Evolutionary conservation across 2,797 vertebrate species (phyloP).

Genomic region (Sebastes itinus): DNA sequence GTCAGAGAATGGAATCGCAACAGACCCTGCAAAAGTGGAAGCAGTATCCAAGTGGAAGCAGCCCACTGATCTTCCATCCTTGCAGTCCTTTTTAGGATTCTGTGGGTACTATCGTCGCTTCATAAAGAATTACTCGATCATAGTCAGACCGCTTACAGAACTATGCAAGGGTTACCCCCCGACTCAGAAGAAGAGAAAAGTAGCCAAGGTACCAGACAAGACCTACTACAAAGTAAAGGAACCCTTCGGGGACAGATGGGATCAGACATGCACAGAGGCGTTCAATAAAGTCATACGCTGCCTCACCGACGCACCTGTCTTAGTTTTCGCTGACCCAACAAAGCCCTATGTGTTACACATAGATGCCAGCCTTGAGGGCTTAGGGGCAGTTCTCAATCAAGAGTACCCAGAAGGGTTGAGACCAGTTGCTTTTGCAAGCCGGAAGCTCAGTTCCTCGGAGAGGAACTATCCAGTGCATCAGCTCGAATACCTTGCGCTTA

Average conservation of each 20-base stretch:
- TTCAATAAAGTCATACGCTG: not conserved
- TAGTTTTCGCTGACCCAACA: not conserved
- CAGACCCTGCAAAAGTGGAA: too few species aligned
- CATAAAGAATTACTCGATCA: not conserved
- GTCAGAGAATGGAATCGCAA: too few species aligned
- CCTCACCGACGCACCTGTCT: not conserved
- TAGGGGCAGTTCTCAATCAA: not conserved
- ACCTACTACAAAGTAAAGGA: not conserved
- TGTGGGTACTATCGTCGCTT: not conserved
- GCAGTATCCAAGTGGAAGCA: too few species aligned
- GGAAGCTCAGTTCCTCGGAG: not conserved
- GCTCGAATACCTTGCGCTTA: not conserved
- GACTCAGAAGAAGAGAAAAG: not conserved
- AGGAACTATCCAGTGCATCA: not conserved
- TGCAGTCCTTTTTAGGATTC: too few species aligned
- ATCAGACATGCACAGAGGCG: too few species aligned
- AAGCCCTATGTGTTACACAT: not conserved
- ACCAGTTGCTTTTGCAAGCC: not conserved
- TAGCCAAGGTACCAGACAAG: not conserved
- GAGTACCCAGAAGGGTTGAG: not conserved
- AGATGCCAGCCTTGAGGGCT: not conserved
- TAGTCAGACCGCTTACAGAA: not conserved
- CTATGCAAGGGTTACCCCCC: not conserved
- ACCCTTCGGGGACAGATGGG: not conserved
- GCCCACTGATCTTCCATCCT: too few species aligned